Evolutionary conservation across 1,140 invertebrate species (phyloP), one percentile per base, ranked within the genome.

Genomic region (Rhyacophila brunnea): DNA sequence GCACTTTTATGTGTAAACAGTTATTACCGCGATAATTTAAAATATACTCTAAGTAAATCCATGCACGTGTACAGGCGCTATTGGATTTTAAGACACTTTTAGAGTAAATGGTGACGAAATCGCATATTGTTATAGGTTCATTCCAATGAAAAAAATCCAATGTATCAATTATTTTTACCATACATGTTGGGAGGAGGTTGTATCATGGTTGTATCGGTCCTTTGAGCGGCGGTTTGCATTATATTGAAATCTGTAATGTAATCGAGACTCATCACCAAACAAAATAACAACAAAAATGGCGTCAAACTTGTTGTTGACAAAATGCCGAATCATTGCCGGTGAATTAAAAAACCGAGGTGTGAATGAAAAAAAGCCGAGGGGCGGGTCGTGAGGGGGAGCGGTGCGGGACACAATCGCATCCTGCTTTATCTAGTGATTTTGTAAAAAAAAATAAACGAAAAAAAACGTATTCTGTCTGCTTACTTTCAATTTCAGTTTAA

Each of bases 241-340:
- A 40, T 44, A 56, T 55, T 48, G 59, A 50, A 49, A 44, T 44
- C 49, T 46, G 51, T 46, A 55, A 44, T 50, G 55, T 49, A 63
- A 64, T 40, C 57, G 52, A 64, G 60, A 64, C 62, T 60, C 62
- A 59, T 64, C 62, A 57, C 57, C 48, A 49, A 57, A 59, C 62
- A 64, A 64, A 59, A 50, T 59, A 47, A 58, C 49, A 44, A 58
- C 56, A 43, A 54, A 64, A 64, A 63, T 42, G 50, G 55, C 45
- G 50, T 44, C 51, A 20, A 15, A 13, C 38, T 19, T 47, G 38
- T 48, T 53, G 54, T 58, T 51, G 46, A 36, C 49, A 52, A 62
- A 58, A 1, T 56, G 62, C 46, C 57, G 57, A 64, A 17, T 64
- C 62, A 64, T 56, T 28, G 62, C 48, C 57, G 51, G 47, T 56